These are phyloP conservation scores for Catocala sponsa DNA, from an alignment of 2,888 invertebrate species.

Conservation along the genomic window DNA sequence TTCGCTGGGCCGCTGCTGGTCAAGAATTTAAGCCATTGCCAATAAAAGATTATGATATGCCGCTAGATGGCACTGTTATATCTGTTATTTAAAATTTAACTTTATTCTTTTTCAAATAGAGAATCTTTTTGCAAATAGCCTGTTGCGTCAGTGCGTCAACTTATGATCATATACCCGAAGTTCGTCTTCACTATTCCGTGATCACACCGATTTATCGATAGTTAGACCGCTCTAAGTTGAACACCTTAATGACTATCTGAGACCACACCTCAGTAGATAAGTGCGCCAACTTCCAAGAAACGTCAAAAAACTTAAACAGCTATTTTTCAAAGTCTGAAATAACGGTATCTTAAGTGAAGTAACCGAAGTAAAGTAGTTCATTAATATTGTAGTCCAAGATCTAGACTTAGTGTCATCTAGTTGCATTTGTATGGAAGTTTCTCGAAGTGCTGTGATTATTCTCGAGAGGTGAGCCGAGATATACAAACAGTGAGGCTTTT, in stretches of 20 bases:
- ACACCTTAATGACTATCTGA: constrained; percentile 35
- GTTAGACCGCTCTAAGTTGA: constrained; percentile 19
- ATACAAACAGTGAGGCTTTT: constrained; percentile 70
- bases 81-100: too few relatives aligned
- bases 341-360: constrained; percentile 39
- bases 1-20: too few relatives aligned
- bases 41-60: too few relatives aligned
- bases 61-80: too few relatives aligned
- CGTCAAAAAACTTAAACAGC: constrained; percentile 66
- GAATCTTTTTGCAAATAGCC: too few relatives aligned
- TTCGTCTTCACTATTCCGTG: too few relatives aligned
- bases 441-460: constrained; percentile 64
- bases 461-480: constrained; percentile 60
- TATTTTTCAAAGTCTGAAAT: constrained; percentile 52
- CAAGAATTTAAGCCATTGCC: too few relatives aligned
- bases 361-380: constrained; percentile 53
- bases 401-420: constrained; percentile 58
- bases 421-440: constrained; percentile 63
- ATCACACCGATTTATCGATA: too few relatives aligned
- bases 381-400: constrained; percentile 59
- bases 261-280: constrained; percentile 35
- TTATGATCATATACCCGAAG: too few relatives aligned
- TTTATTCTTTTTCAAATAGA: too few relatives aligned
- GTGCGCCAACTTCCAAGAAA: constrained; percentile 53
- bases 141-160: too few relatives aligned